A percentile compares a stretch with the other conserved stretches of the same genome.
Evolutionary conservation across 2,888 invertebrate genomes (phyloP).

Genomic region (Clunio marinus): DNA sequence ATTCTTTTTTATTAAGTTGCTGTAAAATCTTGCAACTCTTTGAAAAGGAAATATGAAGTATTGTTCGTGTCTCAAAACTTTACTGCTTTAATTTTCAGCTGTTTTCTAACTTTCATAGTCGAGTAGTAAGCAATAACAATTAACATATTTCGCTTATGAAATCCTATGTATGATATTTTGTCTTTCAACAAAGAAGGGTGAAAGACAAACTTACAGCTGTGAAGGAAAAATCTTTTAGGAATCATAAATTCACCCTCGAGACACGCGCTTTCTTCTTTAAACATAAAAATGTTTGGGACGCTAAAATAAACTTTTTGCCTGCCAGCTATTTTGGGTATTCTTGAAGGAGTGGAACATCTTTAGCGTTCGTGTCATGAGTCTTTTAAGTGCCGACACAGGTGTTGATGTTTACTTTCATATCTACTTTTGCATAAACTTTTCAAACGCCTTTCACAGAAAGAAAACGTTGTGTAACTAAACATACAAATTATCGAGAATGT

Average conservation of each 20-base stretch:
- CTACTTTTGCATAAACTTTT: conserved; percentile 20
- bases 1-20: too few relatives aligned
- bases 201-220: neutral
- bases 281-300: conserved; percentile 22
- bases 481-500: neutral
- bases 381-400: conserved; percentile 32
- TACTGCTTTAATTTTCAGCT: too few relatives aligned
- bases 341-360: too few relatives aligned
- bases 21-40: too few relatives aligned
- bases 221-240: neutral
- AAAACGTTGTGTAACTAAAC: neutral
- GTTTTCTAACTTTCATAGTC: too few relatives aligned
- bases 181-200: neutral
- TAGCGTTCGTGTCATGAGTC: neutral
- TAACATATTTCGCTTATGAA: conserved; percentile 35
- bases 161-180: neutral
- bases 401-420: conserved; percentile 29
- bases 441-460: neutral
- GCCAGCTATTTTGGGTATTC: too few relatives aligned
- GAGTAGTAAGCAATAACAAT: conserved; percentile 18
- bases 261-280: neutral
- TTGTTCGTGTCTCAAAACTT: too few relatives aligned
- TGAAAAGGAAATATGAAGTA: too few relatives aligned
- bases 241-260: neutral
- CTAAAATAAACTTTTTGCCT: neutral